A percentile compares a stretch with the other conserved stretches of the same genome.
These are phyloP conservation scores for Callithrix jacchus DNA, from an alignment of 2,113 vertebrate genomes.

Conservation along the genomic window DNA sequence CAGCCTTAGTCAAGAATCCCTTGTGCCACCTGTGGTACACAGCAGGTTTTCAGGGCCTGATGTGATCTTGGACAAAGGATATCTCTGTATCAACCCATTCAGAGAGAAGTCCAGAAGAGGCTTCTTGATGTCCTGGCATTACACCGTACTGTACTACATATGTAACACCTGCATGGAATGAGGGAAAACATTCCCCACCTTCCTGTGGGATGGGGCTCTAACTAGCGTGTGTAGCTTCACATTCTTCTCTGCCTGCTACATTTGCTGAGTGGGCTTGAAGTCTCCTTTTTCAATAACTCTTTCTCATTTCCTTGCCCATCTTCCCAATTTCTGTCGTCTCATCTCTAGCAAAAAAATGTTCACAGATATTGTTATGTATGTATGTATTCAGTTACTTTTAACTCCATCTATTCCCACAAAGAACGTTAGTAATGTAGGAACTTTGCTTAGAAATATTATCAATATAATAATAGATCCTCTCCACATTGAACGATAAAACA, in stretches of 20 bases:
- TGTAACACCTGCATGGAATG: not conserved
- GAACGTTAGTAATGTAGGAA: not conserved
- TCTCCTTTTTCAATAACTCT: not conserved
- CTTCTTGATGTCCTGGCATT: not conserved
- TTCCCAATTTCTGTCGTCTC: not conserved
- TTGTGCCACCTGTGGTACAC: not conserved
- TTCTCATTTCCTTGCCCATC: not conserved
- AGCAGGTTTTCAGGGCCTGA: not conserved
- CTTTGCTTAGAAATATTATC: not conserved
- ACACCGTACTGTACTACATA: not conserved
- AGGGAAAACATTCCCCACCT: not conserved
- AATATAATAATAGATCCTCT: not conserved
- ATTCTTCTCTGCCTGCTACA: not conserved
- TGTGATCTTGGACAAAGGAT: not conserved
- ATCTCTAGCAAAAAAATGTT: slow-evolving; percentile 19
- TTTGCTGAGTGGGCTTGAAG: not conserved
- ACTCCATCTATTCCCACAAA: not conserved
- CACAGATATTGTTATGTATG: not conserved
- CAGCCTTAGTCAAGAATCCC: not conserved
- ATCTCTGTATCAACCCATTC: not conserved
- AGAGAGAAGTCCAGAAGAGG: not conserved
- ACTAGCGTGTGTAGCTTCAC: not conserved
- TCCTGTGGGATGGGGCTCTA: not conserved
- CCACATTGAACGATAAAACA: not conserved
- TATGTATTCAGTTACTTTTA: not conserved